Evolutionary conservation across 2,888 invertebrate species (phyloP).

Genomic region (Standfussiana lucernea): DNA sequence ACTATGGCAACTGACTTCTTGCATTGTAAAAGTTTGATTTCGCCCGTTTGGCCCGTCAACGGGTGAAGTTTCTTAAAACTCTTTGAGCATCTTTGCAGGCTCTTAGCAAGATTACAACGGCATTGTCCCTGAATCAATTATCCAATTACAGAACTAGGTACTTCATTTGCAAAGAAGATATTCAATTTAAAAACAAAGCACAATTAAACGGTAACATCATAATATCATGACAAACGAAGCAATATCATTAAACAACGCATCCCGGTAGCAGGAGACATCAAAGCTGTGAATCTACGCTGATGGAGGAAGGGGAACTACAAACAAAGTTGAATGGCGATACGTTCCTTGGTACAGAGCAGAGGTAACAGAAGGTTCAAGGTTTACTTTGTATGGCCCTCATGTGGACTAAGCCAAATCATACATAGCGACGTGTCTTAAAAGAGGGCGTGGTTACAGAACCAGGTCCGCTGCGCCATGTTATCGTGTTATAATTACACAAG

Average conservation of each 20-base stretch:
- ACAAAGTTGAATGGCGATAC: conserved; percentile 32
- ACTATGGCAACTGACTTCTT: not conserved
- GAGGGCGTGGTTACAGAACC: no score
- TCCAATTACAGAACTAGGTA: not conserved
- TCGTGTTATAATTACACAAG: no score
- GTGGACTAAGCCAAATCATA: no score
- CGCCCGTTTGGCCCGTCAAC: not conserved
- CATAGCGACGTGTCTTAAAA: no score
- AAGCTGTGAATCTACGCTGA: conserved; percentile 51
- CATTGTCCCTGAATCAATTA: not conserved
- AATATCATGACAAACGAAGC: conserved; percentile 23
- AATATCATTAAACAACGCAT: conserved; percentile 38
- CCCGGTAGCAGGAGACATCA: conserved; percentile 38
- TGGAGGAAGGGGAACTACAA: conserved; percentile 26
- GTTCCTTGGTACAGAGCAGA: not conserved
- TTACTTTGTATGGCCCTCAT: not conserved
- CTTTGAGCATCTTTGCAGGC: not conserved
- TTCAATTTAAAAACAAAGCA: conserved; percentile 5
- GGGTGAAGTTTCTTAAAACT: not conserved
- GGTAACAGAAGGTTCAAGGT: conserved; percentile 29
- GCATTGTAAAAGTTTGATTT: not conserved
- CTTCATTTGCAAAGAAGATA: not conserved
- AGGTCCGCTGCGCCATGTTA: no score
- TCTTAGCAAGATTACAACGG: not conserved
- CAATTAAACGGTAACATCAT: not conserved